Percentiles rank a stretch among this genome's conserved stretches.
phyloP scores from a whole-genome alignment of 2,888 invertebrate species.

The Dynastes tityus region DNA sequence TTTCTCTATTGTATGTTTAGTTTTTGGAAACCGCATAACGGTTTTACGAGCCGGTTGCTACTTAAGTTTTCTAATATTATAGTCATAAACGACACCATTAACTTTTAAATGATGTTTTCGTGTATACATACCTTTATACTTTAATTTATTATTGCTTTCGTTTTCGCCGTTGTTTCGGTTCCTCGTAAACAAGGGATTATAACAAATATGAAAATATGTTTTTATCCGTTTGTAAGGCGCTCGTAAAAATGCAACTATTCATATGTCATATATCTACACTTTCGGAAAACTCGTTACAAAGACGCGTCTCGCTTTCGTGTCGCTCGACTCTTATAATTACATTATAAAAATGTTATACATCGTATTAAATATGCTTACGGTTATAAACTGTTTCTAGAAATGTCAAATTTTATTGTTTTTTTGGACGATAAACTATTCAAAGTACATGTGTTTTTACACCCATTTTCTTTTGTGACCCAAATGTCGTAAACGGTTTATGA shows the following conservation, averaged over 20 bases:
- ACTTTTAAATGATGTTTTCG: conserved; percentile 55
- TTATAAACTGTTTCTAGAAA: conserved; percentile 48
- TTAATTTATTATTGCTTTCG: conserved; percentile 36
- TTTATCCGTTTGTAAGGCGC: conserved; percentile 14
- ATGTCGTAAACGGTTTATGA: conserved; percentile 43
- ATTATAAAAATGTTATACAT: conserved; percentile 47
- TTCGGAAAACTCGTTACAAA: conserved; percentile 35
- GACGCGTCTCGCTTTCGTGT: conserved; percentile 21
- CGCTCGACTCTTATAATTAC: conserved; percentile 39
- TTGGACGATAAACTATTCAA: conserved; percentile 46
- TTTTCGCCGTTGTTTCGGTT: conserved; percentile 6
- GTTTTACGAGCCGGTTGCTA: conserved; percentile 52
- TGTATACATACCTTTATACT: conserved; percentile 26
- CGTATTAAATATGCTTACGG: conserved; percentile 47
- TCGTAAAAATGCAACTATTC: conserved; percentile 27
- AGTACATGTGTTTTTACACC: conserved; percentile 48
- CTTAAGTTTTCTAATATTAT: conserved; percentile 56
- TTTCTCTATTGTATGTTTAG: conserved; percentile 50
- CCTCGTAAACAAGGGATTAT: conserved; percentile 33
- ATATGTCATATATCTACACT: not conserved
- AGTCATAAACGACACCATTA: conserved; percentile 62
- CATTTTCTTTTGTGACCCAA: conserved; percentile 42
- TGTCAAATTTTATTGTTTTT: conserved; percentile 48
- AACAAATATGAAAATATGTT: conserved; percentile 38
- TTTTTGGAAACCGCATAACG: conserved; percentile 54